Evolutionary conservation across 2,888 invertebrate species (phyloP).

Genomic region (Lasioglossum oenotherae): DNA sequence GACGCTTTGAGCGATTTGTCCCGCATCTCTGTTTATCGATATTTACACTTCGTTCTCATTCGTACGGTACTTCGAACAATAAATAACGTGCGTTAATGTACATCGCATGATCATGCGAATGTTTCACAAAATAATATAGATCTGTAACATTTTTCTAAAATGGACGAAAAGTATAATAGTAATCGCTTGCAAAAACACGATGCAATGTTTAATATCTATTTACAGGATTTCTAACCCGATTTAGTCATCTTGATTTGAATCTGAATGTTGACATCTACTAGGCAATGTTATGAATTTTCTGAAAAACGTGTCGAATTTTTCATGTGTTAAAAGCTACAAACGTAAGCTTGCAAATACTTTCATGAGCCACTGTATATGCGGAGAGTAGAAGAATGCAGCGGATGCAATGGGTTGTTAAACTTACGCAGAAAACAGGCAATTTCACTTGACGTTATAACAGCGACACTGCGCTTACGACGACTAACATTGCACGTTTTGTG

Average conservation of each 20-base stretch:
- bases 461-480: neutral
- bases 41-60: neutral
- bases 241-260: too few species aligned
- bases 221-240: too few species aligned
- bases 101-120: too few species aligned
- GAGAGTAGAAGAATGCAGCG: neutral
- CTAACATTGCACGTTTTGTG: neutral
- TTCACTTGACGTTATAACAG: neutral
- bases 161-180: neutral
- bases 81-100: too few species aligned
- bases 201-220: neutral
- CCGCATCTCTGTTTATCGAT: neutral
- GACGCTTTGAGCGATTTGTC: neutral
- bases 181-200: too few species aligned
- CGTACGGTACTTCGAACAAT: neutral
- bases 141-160: too few species aligned
- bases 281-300: neutral
- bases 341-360: neutral
- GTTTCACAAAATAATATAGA: too few species aligned
- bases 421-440: neutral
- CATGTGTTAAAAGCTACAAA: neutral
- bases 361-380: neutral
- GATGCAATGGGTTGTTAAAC: neutral
- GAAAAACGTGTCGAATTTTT: neutral
- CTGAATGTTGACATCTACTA: neutral